Evolutionary conservation across 2,113 vertebrate species (phyloP), one percentile per base, ranked within the genome.

Genomic region (Motacilla alba): DNA sequence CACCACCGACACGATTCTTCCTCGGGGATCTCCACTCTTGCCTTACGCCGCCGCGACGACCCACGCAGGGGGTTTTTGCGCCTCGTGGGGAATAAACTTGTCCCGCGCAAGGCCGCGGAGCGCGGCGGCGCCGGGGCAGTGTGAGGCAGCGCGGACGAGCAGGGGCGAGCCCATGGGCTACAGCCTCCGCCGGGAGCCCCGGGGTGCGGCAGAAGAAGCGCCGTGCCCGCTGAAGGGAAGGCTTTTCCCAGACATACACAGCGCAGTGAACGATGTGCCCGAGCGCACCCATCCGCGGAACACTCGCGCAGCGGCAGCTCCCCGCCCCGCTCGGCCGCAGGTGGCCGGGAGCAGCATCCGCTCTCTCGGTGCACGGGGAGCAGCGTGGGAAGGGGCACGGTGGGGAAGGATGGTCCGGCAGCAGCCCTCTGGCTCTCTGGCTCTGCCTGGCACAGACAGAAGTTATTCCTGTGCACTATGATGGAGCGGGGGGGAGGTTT

Each of bases 171-270:
- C 59, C 33, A 7, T 19, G 46, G 55, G 44, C 73, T 68, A 6
- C 68, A 43, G 67, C 50, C 49, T 64, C 28, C 37, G 46, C 76
- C 37, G 11, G 53, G 21, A 76, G 28, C 37, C 68, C 3, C 30
- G 50, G 46, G 31, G 27, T 2, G 63, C 27, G 41, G 60, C 73
- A 22, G 56, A 11, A 31, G 50, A 21, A 26, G 52, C 8, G 13
- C 39, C 16, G 22, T n/a, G 63, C 16, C 46, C 14, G 23, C 59
- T 4, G 64, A n/a, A 33, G 11, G 24, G 26, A 47, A 62, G 15
- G 26, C 22, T 78, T 33, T 30, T 49, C 43, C 15, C n/a, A 0
- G 11, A 7, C 20, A 0, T 14, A 1, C 27, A 7, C 13, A 18
- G 52, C 60, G 33, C 46, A 13, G 20, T 26, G 23, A 4, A 3